Evolutionary conservation across 2,888 invertebrate species (phyloP).

Genomic region (Ectemnius lituratus): DNA sequence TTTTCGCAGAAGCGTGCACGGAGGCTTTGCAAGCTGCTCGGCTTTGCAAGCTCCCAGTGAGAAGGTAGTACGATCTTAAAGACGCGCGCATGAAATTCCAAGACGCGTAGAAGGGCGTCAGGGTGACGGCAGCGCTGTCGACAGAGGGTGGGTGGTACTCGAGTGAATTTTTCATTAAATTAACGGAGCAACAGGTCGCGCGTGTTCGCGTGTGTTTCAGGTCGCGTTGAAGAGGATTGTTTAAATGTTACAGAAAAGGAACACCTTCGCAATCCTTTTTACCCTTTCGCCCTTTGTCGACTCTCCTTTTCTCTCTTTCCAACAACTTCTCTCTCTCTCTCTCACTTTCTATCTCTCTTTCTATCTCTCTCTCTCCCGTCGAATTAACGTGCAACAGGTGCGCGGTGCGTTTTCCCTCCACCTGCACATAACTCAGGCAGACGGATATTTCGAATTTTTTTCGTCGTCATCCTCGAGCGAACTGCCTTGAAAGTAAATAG

Average conservation of each 20-base stretch:
- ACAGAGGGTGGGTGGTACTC: conserved; percentile 16
- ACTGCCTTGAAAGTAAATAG: background rate
- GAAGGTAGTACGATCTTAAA: conserved; percentile 25
- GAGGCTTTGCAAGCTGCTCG: background rate
- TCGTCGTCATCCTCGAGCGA: conserved; percentile 15
- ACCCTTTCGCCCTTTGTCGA: background rate
- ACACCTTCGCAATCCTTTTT: conserved; percentile 50
- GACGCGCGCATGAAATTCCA: conserved; percentile 40
- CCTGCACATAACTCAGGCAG: conserved; percentile 52
- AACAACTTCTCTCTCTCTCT: conserved; percentile 22
- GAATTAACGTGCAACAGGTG: conserved; percentile 74
- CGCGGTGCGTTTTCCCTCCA: conserved; percentile 48
- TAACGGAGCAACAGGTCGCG: conserved; percentile 64
- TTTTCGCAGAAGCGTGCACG: conserved; percentile 7
- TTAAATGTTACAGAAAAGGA: conserved; percentile 70
- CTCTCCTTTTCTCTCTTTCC: background rate
- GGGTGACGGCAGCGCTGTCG: background rate
- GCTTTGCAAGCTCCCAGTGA: too few relatives aligned
- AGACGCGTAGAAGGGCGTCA: conserved; percentile 1
- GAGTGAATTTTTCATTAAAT: conserved; percentile 52
- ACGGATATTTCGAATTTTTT: conserved; percentile 59
- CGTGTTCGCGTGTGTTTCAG: conserved; percentile 16
- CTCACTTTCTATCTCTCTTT: conserved; percentile 29
- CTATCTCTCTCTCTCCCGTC: conserved; percentile 53
- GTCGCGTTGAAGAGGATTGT: conserved; percentile 63